Evolutionary conservation across 2,888 invertebrate species (phyloP), one percentile per base, ranked within the genome.

Genomic region (Metalampra italica): DNA sequence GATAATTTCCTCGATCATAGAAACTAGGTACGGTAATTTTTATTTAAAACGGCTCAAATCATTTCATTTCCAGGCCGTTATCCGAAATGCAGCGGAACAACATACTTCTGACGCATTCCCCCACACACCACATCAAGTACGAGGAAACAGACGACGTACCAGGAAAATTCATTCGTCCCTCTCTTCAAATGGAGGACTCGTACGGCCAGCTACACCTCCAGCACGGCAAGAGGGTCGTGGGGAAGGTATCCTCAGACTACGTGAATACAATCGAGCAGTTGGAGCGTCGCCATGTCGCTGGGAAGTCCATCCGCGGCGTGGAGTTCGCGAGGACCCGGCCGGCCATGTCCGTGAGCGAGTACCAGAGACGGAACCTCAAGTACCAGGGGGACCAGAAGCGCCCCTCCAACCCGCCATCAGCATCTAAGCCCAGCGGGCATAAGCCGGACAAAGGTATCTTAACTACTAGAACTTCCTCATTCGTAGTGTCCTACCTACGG

Each of bases 151-250:
- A n/a, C n/a, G 71, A 69, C 0, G 62, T 60, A 15, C 51, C 53
- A 4, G 59, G 61, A 36, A 71, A 75, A 0, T 61, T 56, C 43
- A 66, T 66, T 53, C 29, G 54, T 2, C 60, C 57, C 7, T 62
- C 76, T 0, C 1, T 70, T 8, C 57, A 57, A 0, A 45, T 55
- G 2, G 59, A 66, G 11, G 56, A 55, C 3, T 71, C 80, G 0
- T 64, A 66, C 13, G 78, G 80, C 8, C 59, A 75, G 8, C 58
- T 78, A 3, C 63, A 68, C n/a, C 32, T 82, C 37, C 82, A 82
- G 59, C 80, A 81, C 52, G 75, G 76, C 1, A 71, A 69, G 51
- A 77, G 59, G 49, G 50, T 75, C 0, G 65, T n/a, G 3, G 30
- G 34, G 9, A 44, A 29, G 22, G n/a, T 47, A 29, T 47, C 45